These are phyloP conservation scores for Hymenochirus boettgeri DNA, from an alignment of 2,113 vertebrate genomes.

Conservation along the genomic window DNA sequence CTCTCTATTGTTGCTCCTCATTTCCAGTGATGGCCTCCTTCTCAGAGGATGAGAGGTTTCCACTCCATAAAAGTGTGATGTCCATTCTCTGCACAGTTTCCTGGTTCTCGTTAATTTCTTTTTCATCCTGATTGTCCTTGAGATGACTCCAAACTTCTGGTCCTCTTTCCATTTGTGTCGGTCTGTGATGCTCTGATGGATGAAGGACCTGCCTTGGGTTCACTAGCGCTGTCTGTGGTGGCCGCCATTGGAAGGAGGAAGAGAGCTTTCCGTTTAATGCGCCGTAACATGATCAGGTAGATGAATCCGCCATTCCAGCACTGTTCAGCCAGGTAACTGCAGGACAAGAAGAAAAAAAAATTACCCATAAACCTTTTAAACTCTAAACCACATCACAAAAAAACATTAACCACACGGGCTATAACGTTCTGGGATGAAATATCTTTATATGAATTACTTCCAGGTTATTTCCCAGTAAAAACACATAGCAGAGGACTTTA, in stretches of 20 bases:
- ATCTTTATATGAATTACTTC: too few relatives aligned
- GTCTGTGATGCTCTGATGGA: constrained; percentile 53
- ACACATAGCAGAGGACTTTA: too few relatives aligned
- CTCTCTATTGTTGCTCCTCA: constrained; percentile 43
- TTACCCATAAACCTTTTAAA: background rate
- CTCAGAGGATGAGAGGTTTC: constrained; percentile 49
- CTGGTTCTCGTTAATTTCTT: constrained; percentile 50
- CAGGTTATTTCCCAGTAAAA: too few relatives aligned
- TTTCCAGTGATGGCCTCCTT: constrained; percentile 48
- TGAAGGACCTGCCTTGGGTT: constrained; percentile 54
- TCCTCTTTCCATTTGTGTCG: constrained; percentile 71
- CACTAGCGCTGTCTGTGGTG: constrained; percentile 57
- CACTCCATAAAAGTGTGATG: constrained; percentile 57
- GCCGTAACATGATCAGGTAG: constrained; percentile 94
- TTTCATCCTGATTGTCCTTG: constrained; percentile 65
- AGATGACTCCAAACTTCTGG: constrained; percentile 89
- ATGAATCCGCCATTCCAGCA: constrained; percentile 95
- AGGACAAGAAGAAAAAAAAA: background rate
- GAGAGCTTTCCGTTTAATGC: constrained; percentile 88
- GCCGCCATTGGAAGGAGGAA: constrained; percentile 75
- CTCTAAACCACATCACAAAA: too few relatives aligned
- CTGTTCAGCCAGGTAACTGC: constrained; percentile 93
- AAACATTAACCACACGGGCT: too few relatives aligned
- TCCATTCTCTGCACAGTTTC: constrained; percentile 54
- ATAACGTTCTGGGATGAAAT: too few relatives aligned